Base-by-base conservation (phyloP, 2,797 vertebrate species). In the Borostomias antarcticus region DNA sequence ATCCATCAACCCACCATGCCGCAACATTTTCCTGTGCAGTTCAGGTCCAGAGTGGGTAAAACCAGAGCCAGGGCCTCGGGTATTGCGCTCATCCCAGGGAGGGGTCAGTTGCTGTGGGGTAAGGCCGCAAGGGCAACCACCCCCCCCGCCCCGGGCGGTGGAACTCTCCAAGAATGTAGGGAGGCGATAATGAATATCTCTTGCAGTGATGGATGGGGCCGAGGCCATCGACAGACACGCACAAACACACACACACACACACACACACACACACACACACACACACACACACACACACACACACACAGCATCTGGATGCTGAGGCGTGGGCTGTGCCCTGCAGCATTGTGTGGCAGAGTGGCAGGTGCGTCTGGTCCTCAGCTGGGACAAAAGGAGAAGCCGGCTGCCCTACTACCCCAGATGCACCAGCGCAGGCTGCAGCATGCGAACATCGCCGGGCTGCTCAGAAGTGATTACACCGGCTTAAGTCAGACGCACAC, bases 81-180 rank as follows among this genome's bases (percentile, higher is more conserved):
- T 47, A 59, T 21, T 69, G 69, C 56, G 64, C 25, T 47, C 0
- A 33, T 29, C 35, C 13, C 40, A 1, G 53, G 5, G 29, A 30
- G 64, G 13, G 40, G 58, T 40, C 52, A 45, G 25, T 35, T 28
- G 4, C 43, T 45, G 66, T 62, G 51, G 62, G 72, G 69, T 61
- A n/a, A 35, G 79, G 79, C 37, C 66, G 68, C 75, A n/a, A 73
- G 75, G 81, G 73, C 72, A 79, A 75, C 70, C 26, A 70, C 71
- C 65, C 64, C 40, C 40, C 32, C 60, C 70, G 73, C 72, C 69
- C 65, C 62, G 75, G 77, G 85, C 79, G 74, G 82, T 87, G 69
- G 82, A 73, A 76, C 82, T 88, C 84, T 86, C 85, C 70, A 85
- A 90, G 90, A 92, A 91, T 93, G 91, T 80, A 69, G 77, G 61